phyloP scores from a whole-genome alignment of 1,140 invertebrate genomes.

The Drosophila neocordata region DNA sequence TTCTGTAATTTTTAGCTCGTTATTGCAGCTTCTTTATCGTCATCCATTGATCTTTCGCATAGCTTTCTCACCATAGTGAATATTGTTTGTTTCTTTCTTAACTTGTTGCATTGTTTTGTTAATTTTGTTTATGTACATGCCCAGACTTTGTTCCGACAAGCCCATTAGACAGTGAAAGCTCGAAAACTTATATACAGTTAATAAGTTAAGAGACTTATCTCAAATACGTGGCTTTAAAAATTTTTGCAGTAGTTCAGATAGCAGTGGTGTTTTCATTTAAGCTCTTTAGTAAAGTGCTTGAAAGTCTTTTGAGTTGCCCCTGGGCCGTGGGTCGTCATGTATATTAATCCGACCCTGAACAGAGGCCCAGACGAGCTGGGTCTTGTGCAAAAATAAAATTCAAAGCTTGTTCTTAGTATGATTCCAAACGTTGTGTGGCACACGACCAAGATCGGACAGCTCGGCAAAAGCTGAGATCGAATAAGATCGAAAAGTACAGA shows the following conservation, averaged over 20 bases:
- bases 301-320: background rate
- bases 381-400: slow-evolving; percentile 25
- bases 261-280: too few relatives aligned
- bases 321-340: background rate
- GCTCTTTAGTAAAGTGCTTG: too few relatives aligned
- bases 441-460: slow-evolving; percentile 10
- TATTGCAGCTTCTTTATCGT: background rate
- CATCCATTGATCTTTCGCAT: background rate
- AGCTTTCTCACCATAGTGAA: background rate
- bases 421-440: slow-evolving; percentile 27
- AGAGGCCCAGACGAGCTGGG: background rate
- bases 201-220: too few relatives aligned
- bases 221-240: too few relatives aligned
- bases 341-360: background rate
- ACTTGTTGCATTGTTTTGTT: background rate
- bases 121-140: background rate
- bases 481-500: background rate
- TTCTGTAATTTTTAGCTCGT: background rate
- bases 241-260: background rate
- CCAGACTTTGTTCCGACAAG: background rate
- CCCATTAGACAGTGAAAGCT: background rate
- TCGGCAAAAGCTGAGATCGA: background rate
- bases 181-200: background rate
- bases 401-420: slow-evolving; percentile 48
- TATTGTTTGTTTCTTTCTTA: background rate